Evolutionary conservation across 2,888 invertebrate genomes (phyloP), one percentile per base, ranked within the genome.

Genomic region (Pterostichus niger): DNA sequence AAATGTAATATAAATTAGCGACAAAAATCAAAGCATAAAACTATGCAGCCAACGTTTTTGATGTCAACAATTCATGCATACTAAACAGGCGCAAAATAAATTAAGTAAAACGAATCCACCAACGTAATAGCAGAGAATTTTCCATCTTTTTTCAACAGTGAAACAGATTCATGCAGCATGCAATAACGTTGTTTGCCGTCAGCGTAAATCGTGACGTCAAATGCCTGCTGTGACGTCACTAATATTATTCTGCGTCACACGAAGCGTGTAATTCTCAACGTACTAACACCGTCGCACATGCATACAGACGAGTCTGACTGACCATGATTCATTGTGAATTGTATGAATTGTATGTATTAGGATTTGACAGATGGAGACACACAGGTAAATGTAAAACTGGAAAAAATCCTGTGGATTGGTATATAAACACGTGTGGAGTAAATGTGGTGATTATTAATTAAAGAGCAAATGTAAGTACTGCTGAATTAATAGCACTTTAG

Each of bases 201-300:
- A 71, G 75, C 75, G 7, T 2, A 56, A 17, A 11, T 49, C 13
- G 59, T 61, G 59, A 78, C 78, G 78, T 78, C 78, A 78, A 44
- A 15, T 40, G n/a, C 6, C 40, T 61, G 78, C 17, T 61, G 44
- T 78, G 78, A 59, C 78, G 78, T 78, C 56, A 78, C 24, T 40
- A 17, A 11, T 7, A 56, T 56, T 56, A 56, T 56, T 40, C 15
- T 7, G 40, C 68, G 68, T 71, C 68, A 71, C 78, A 75, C 75
- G 13, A 17, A 59, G n/a, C 35, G 40, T 15, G 59, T 11, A 59
- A 9, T 35, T 64, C 33, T 35, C 9, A 13, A 35, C 44, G 44
- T 9, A 40, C 68, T 17, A 9, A 3, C 46, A 44, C 44, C 24
- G 35, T 13, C 44, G 44, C 13, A 40, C 68, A 44, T 10, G 11